phyloP scores from a whole-genome alignment of 2,888 invertebrate species.

The Cheiracanthium punctorium region DNA sequence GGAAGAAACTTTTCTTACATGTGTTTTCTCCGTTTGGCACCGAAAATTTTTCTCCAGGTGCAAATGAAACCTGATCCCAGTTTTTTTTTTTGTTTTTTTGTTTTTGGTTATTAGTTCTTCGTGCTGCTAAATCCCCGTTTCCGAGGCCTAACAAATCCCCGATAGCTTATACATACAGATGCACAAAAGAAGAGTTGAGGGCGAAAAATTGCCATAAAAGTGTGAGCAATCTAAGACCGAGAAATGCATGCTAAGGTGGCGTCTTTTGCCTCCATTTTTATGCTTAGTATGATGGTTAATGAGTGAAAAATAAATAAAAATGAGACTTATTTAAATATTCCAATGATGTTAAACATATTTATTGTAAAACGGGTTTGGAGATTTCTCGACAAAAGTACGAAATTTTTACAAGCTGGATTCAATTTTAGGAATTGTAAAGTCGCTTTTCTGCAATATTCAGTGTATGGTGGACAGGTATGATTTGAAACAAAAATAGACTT shows the following conservation, averaged over 20 bases:
- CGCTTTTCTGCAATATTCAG: too few species aligned
- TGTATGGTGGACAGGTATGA: too few species aligned
- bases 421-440: too few species aligned
- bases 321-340: too few species aligned
- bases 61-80: conserved; percentile 6
- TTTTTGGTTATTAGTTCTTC: too few species aligned
- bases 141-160: conserved; percentile 4
- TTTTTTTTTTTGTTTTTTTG: not conserved
- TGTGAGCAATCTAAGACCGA: not conserved
- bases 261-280: not conserved
- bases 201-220: not conserved
- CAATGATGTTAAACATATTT: too few species aligned
- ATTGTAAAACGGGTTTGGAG: too few species aligned
- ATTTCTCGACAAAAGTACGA: too few species aligned
- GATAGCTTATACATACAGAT: conserved; percentile 8
- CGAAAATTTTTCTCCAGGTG: conserved; percentile 9
- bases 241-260: not conserved
- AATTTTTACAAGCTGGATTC: too few species aligned
- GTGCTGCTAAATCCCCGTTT: conserved; percentile 6
- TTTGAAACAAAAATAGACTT: too few species aligned
- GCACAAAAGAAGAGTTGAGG: not conserved
- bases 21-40: not conserved
- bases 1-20: not conserved
- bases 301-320: too few species aligned
- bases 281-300: too few species aligned